Evolutionary conservation across 2,797 vertebrate genomes (phyloP), one percentile per base, ranked within the genome.

Genomic region (Characodon lateralis): DNA sequence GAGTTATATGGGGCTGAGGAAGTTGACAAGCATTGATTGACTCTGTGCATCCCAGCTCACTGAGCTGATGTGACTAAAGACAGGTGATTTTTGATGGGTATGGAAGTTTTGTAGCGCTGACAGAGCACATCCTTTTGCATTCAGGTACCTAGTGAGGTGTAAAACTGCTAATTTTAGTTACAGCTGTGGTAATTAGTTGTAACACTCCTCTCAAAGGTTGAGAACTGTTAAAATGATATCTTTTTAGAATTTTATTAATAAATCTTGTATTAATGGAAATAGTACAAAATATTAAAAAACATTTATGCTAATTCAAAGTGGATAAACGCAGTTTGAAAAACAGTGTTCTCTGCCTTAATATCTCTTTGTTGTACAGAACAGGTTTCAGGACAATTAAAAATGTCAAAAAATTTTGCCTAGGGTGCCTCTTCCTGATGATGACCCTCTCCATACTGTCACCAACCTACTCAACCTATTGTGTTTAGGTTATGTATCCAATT

Each of bases 11-110:
- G 78, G 66, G 71, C 66, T 18, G 86, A 72, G 75, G 77, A 77
- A 53, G 80, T 7, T 83, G 87, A 89, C 85, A 83, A 85, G 79
- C 78, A 83, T 78, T 79, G 88, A 87, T 86, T 74, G 79, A 73
- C 85, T 77, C 72, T 73, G 71, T 58, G 73, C 24, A 0, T 83
- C 65, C 14, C 18, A 10, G 72, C 78, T 86, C 55, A 69, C 72
- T 78, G 63, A 84, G 82, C 74, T 84, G 43, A 85, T 78, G 71
- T 81, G 84, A 82, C 81, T 87, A 85, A 59, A 83, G 84, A 75
- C 77, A 85, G 71, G 76, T 81, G 72, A 87, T 89, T 72, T 53
- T 68, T 83, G 76, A 88, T 69, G 72, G 80, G 82, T 50, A 55
- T 80, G 78, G 6, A 14, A 31, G 14, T 12, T 12, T 26, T 53